Base-by-base conservation (phyloP, 2,113 vertebrate species). In the Rhynchomys soricoides region DNA sequence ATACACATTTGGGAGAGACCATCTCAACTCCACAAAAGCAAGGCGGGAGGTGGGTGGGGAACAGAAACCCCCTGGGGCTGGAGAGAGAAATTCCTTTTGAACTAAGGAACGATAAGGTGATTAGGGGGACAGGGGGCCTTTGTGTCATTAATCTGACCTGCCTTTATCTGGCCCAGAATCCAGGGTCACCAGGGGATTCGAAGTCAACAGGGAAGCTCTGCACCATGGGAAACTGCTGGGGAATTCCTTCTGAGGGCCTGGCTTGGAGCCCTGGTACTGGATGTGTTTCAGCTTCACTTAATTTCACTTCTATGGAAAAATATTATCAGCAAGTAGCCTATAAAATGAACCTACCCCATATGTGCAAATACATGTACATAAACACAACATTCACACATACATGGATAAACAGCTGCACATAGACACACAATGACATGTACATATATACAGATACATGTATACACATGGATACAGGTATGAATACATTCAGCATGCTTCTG, bases 11-110 rank as follows among this genome's bases (percentile, higher is more conserved):
- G 29, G 77, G 62, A 68, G 83, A 62, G 62, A 90, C 85, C 94
- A 86, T 40, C 92, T 82, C 94, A 85, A 43, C 52, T 91, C 94
- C 12, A 55, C 50, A 0, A 45, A 88, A 68, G 71, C 78, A 31
- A 0, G 15, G 45, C 48, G 4, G 22, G 79, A 16, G 55, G 55
- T 62, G 81, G 13, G 79, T 2, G 10, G 45, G 89, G n/a, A 10
- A 57, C 6, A 50, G n/a, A 87, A 86, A 37, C 22, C 71, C 59
- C 74, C 57, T 21, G 21, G 71, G 83, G 34, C 73, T 2, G 17
- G 24, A 50, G 89, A 93, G 73, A 90, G 48, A 82, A 59, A 89
- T 70, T 82, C 93, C 5, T 12, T 94, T 78, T 86, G 92, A 97
- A 95, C 43, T 94, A 5, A 90, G 91, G 92, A 74, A 94, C 37